Conservation (phyloP, 2,113 vertebrate genomes). For the Carassius carassius region DNA sequence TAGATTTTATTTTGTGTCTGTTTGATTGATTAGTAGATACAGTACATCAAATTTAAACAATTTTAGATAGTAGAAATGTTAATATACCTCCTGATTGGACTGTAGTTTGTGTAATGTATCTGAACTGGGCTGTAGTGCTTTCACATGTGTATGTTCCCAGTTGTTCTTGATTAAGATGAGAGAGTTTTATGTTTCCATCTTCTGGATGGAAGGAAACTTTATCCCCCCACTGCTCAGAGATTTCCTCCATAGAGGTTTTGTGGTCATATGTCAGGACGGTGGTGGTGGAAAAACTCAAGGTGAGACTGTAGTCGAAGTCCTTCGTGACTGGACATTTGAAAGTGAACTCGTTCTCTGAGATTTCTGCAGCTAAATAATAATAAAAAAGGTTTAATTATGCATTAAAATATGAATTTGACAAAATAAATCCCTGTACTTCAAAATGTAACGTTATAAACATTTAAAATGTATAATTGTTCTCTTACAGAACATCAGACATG, state of each 20-base stretch:
- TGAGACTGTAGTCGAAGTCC: not conserved
- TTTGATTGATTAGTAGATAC: too few species aligned
- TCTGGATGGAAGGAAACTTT: not conserved
- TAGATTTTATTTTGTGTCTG: too few species aligned
- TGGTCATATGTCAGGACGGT: constrained; percentile 8
- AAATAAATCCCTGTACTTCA: too few species aligned
- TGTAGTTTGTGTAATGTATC: not conserved
- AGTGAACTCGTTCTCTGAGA: not conserved
- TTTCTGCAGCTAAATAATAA: not conserved
- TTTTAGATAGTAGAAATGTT: not conserved
- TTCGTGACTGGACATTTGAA: not conserved
- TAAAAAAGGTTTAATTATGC: too few species aligned
- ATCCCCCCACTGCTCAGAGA: not conserved
- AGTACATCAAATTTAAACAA: too few species aligned
- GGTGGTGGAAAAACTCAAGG: constrained; percentile 21
- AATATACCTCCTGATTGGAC: not conserved
- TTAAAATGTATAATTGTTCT: too few species aligned
- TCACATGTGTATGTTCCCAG: constrained; percentile 42
- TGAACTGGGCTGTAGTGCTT: not conserved
- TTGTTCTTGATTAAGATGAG: not conserved
- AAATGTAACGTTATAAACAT: too few species aligned
- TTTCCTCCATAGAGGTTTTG: accelerated
- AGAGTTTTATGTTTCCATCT: constrained; percentile 3
- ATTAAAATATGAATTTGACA: too few species aligned
- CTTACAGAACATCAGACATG: too few species aligned